phyloP scores from a whole-genome alignment of 2,888 invertebrate species.

The Homarus gammarus region DNA sequence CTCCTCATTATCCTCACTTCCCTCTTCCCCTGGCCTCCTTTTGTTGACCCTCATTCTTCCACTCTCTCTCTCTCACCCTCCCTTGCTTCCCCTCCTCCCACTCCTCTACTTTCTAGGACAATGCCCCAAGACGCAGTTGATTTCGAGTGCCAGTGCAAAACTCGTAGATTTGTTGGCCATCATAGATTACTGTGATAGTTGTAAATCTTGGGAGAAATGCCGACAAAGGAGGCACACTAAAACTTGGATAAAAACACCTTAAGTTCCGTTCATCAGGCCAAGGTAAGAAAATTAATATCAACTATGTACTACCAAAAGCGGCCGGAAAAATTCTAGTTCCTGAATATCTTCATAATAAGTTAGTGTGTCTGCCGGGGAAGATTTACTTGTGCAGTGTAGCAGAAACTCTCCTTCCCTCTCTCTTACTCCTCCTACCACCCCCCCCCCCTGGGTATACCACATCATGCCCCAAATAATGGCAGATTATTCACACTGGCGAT shows the following conservation, averaged over 20 bases:
- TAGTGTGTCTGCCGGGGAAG: no score
- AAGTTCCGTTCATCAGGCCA: not conserved
- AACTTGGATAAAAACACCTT: not conserved
- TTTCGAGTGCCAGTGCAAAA: not conserved
- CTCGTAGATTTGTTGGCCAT: not conserved
- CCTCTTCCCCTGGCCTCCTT: not conserved
- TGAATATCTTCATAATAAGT: no score
- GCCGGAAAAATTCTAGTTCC: no score
- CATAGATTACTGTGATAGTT: not conserved
- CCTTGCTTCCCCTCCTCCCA: not conserved
- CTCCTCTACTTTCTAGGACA: not conserved
- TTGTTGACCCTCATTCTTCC: not conserved
- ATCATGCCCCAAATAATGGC: not conserved
- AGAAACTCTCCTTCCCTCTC: no score
- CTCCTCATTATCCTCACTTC: no score
- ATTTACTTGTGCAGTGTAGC: no score
- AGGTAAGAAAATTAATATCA: not conserved
- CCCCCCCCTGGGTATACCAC: no score
- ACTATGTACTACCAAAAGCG: no score
- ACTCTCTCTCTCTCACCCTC: not conserved
- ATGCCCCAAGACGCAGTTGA: slow-evolving; percentile 7
- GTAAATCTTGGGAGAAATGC: not conserved
- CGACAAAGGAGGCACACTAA: not conserved
- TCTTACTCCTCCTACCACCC: no score
- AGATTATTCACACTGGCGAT: not conserved